A percentile compares a stretch with the other conserved stretches of the same genome.
Conservation (phyloP, 1,140 invertebrate species). For the Marisa cornuarietis region DNA sequence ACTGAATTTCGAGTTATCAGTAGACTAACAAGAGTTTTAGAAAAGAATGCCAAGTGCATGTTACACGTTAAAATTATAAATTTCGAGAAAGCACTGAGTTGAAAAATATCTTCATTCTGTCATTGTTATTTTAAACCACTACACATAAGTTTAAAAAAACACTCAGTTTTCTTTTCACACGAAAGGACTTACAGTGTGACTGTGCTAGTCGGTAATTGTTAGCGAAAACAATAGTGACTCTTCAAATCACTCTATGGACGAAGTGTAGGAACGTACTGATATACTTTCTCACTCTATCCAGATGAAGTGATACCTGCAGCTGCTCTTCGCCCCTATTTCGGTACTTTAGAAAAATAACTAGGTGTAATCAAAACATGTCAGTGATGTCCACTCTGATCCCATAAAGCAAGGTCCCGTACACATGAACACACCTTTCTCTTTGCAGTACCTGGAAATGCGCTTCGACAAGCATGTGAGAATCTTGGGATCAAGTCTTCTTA, state of each 20-base stretch:
- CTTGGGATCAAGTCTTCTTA: slow-evolving; percentile 47
- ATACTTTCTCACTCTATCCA: not conserved
- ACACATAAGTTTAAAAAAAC: not conserved
- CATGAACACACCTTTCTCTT: slow-evolving; percentile 36
- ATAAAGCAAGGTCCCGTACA: not conserved
- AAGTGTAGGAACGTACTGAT: not conserved
- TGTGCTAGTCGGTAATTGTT: too few relatives aligned
- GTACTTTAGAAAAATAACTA: not conserved
- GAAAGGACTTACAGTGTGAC: not conserved
- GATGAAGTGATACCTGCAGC: not conserved
- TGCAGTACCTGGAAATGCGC: slow-evolving; percentile 81
- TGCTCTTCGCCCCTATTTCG: not conserved
- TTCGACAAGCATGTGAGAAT: slow-evolving; percentile 53
- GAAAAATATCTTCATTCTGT: too few relatives aligned
- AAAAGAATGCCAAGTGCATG: not conserved
- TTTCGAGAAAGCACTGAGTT: not conserved
- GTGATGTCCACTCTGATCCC: not conserved
- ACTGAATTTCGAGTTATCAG: too few relatives aligned
- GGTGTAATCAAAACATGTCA: not conserved
- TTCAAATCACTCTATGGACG: not conserved
- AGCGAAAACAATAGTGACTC: too few relatives aligned
- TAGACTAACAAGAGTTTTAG: not conserved
- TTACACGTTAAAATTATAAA: not conserved
- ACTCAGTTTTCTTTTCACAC: too few relatives aligned
- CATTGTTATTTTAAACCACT: not conserved